Evolutionary conservation across 2,113 vertebrate species (phyloP).

Genomic region (Lipophrys pholis): DNA sequence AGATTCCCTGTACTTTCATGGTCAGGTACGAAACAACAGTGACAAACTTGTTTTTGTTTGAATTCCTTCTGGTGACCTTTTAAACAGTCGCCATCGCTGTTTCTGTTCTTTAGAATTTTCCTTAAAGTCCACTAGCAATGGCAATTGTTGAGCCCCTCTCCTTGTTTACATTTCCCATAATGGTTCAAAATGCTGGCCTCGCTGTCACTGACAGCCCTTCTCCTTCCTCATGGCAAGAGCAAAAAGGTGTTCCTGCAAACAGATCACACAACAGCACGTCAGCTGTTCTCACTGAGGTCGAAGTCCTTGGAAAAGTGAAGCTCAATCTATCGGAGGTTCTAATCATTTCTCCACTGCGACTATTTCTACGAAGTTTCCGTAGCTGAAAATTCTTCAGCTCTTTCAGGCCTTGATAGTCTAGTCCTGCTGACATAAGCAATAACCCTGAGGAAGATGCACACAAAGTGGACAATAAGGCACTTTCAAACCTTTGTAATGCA

Average conservation of each 20-base stretch:
- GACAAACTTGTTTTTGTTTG: too few species aligned
- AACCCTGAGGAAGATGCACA: slow-evolving; percentile 18
- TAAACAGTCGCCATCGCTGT: too few species aligned
- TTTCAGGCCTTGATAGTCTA: slow-evolving; percentile 43
- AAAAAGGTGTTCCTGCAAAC: background rate
- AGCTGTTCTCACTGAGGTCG: slow-evolving; percentile 25
- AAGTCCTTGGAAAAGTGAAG: slow-evolving; percentile 13
- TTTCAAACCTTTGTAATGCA: slow-evolving; percentile 10
- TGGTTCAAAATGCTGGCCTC: background rate
- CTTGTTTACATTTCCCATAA: background rate
- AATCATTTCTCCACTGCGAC: slow-evolving; percentile 5
- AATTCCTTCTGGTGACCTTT: too few species aligned
- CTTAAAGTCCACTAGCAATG: background rate
- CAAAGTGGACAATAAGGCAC: slow-evolving; percentile 15
- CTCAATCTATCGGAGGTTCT: background rate
- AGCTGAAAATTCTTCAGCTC: slow-evolving; percentile 20
- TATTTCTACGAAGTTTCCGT: slow-evolving; percentile 37
- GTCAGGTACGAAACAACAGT: too few species aligned
- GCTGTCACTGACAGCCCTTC: background rate
- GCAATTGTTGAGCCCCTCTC: background rate
- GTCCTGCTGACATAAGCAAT: slow-evolving; percentile 58
- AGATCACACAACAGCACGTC: background rate
- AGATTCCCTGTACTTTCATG: too few species aligned
- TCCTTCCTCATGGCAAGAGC: background rate
- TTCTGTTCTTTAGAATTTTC: too few species aligned